Base-by-base conservation (phyloP, 2,888 invertebrate species). In the Atherix ibis region DNA sequence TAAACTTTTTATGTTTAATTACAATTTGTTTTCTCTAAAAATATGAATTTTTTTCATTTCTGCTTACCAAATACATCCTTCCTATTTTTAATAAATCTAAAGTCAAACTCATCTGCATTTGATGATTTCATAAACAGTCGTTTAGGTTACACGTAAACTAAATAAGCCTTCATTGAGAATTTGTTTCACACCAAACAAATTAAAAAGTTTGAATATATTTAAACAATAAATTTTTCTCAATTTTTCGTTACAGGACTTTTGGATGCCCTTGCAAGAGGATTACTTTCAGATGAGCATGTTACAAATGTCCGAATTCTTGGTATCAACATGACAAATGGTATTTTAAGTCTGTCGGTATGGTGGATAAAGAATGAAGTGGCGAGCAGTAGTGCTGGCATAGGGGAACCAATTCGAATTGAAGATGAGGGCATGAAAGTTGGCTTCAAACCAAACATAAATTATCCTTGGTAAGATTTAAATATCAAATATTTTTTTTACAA, bases 171-270 rank as follows among this genome's bases (percentile, higher is more conserved):
- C n/a, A n/a, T n/a, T n/a, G n/a, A n/a, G n/a, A n/a, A n/a, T n/a
- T n/a, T n/a, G n/a, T n/a, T n/a, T n/a, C n/a, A n/a, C n/a, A n/a
- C n/a, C n/a, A n/a, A n/a, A n/a, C n/a, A n/a, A n/a, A n/a, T n/a
- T n/a, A n/a, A n/a, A n/a, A n/a, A n/a, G n/a, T n/a, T n/a, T n/a
- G n/a, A n/a, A n/a, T n/a, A n/a, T n/a, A n/a, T n/a, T n/a, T n/a
- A n/a, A n/a, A n/a, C n/a, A n/a, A n/a, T n/a, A n/a, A n/a, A n/a
- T n/a, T n/a, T n/a, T n/a, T n/a, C n/a, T n/a, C n/a, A n/a, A n/a
- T n/a, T n/a, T n/a, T n/a, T n/a, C n/a, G n/a, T n/a, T n/a, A n/a
- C 63, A 81, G 80, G 75, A 41, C 64, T 79, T 34, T 68, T 79
- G 43, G 76, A 78, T 57, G 80, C 77, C 14, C 68, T 83, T 39